These are phyloP conservation scores for Sciurus carolinensis DNA, from an alignment of 2,797 vertebrate species.

Conservation along the genomic window DNA sequence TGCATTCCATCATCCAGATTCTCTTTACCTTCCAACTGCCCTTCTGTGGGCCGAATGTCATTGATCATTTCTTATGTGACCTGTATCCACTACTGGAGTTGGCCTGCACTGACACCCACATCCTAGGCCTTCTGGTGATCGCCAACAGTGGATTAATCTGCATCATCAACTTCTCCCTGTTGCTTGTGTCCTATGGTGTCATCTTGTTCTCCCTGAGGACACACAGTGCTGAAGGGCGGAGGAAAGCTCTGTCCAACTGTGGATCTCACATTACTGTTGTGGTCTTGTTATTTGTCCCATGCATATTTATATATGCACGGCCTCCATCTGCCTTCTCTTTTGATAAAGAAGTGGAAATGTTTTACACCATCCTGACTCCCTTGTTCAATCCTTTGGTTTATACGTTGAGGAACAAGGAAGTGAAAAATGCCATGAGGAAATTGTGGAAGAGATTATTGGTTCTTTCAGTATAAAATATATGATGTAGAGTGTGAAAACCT, in stretches of 20 bases:
- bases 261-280: too few relatives aligned
- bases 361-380: not conserved
- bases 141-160: conserved; percentile 44
- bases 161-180: conserved; percentile 17
- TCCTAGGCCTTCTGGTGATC: not conserved
- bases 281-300: too few relatives aligned
- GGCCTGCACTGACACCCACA: conserved; percentile 17
- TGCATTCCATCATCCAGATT: conserved; percentile 35
- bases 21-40: conserved; percentile 51
- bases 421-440: not conserved
- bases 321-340: not conserved
- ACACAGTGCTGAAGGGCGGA: not conserved
- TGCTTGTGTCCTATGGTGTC: conserved; percentile 30
- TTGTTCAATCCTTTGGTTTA: not conserved
- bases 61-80: conserved; percentile 61
- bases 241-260: too few relatives aligned
- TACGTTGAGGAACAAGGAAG: not conserved
- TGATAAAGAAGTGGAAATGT: not conserved
- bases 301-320: not conserved
- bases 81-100: conserved; percentile 63
- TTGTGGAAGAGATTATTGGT: not conserved
- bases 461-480: too few relatives aligned
- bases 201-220: conserved; percentile 32
- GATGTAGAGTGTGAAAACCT: too few relatives aligned
- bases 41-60: conserved; percentile 70